A percentile compares a stretch with the other conserved stretches of the same genome.
Evolutionary conservation across 2,888 invertebrate species (phyloP).

Genomic region (Hypolimnas misippus): DNA sequence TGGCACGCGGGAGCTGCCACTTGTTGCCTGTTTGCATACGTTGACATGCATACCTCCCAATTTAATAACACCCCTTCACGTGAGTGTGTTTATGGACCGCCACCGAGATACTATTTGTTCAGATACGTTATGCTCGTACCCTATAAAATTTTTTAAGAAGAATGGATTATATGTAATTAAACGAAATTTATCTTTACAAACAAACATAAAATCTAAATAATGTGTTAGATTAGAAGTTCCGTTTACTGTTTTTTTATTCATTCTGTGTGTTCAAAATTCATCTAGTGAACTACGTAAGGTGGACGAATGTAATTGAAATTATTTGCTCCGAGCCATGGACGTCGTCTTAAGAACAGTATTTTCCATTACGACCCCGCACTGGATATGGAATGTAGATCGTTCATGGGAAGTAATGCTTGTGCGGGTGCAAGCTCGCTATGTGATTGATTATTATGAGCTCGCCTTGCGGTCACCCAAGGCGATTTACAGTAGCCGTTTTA

Average conservation of each 20-base stretch:
- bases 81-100: conserved; percentile 7
- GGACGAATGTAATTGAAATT: conserved; percentile 37
- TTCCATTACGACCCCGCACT: conserved; percentile 38
- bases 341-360: conserved; percentile 25
- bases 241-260: background rate
- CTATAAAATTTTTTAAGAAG: background rate
- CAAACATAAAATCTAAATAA: background rate
- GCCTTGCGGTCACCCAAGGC: conserved; percentile 21
- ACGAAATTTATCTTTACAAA: background rate
- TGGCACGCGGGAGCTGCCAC: conserved; percentile 60
- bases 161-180: background rate
- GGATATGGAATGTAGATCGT: conserved; percentile 47
- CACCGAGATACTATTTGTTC: conserved; percentile 3
- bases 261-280: conserved; percentile 10
- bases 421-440: conserved; percentile 34
- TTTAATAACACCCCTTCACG: conserved; percentile 54
- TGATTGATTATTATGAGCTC: conserved; percentile 37
- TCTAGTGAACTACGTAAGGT: conserved; percentile 17
- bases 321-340: conserved; percentile 29
- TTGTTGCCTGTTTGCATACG: conserved; percentile 66
- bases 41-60: conserved; percentile 73
- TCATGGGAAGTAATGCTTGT: conserved; percentile 41
- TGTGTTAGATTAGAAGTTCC: too few relatives aligned
- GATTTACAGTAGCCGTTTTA: conserved; percentile 17
- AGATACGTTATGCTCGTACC: background rate